Evolutionary conservation across 2,888 invertebrate species (phyloP), one percentile per base, ranked within the genome.

Genomic region (Piscicola geometra): DNA sequence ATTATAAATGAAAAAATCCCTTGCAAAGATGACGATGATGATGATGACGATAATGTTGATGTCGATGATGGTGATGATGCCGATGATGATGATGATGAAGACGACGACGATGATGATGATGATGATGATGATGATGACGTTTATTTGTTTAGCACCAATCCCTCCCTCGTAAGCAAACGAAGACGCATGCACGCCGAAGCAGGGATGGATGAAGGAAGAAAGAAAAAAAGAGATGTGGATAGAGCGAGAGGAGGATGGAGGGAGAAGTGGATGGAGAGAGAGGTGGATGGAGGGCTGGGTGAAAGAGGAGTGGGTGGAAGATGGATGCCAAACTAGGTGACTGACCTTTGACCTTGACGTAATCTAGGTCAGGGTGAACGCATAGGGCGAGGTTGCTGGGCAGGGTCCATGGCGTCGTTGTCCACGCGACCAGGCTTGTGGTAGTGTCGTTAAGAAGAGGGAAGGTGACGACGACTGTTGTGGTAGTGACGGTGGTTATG

Each of bases 391-490:
- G 87, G 87, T 99, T 99, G 82, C 95, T 95, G 0, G 99, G 99
- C 78, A 99, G 87, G 30, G 99, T 99, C 99, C 99, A 99, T 0
- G 99, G 99, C 15, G 99, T 99, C 3, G 99, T 99, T 0, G 99
- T 99, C 99, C 99, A 99, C 1, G 94, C 93, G 12, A 97, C 87
- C 74, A 96, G 85, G 36, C 89, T 88, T 52, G 90, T 90, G 50
- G 84, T 84, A 0, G 89, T 88, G 76, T 90, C 90, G 79, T 91
- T 89, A 56, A 90, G 84, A 68, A 97, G 87, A 21, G 93, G 93
- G 82, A 99, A 92, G 74, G 90, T 90, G 0, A 98, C 91, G 50
- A 94, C 91, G 30, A 98, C 92, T 88, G 83, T 47, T 81, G 80
- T 25, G 64, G 64, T 5, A 41, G 41, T 5, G 41, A 41, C 9